Conservation (phyloP, 1,140 invertebrate species). For the Penaeus indicus region DNA sequence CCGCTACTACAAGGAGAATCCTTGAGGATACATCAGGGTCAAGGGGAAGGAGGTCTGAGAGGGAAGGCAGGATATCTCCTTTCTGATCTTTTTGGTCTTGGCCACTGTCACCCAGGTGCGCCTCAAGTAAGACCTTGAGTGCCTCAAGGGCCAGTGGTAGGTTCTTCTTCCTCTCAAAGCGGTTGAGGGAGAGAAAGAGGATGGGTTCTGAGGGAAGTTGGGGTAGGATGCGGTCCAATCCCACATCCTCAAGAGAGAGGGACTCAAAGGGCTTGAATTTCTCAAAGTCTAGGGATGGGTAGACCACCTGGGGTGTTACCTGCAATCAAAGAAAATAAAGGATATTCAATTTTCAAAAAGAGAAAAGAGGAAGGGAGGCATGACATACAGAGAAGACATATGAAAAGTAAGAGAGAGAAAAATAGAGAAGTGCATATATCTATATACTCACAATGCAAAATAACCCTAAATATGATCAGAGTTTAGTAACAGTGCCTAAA, state of each 20-base stretch:
- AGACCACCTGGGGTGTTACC: conserved; percentile 77
- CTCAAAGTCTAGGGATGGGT: conserved; percentile 92
- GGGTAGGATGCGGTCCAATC: not conserved
- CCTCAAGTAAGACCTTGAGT: conserved; percentile 77
- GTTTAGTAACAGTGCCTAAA: too few relatives aligned
- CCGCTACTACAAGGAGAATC: conserved; percentile 92
- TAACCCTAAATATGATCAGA: too few relatives aligned
- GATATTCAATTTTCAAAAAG: too few relatives aligned
- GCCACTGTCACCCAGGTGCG: too few relatives aligned
- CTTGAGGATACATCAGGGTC: conserved; percentile 23
- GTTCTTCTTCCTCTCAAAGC: conserved; percentile 98
- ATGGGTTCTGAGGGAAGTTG: conserved; percentile 8
- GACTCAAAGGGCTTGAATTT: conserved; percentile 75
- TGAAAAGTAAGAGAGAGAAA: too few relatives aligned
- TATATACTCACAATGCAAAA: too few relatives aligned
- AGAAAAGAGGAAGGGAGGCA: too few relatives aligned
- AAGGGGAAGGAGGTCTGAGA: not conserved
- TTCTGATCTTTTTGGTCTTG: not conserved
- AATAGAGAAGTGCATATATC: too few relatives aligned
- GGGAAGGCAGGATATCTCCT: too few relatives aligned
- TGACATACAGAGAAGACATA: too few relatives aligned
- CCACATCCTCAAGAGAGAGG: conserved; percentile 44
- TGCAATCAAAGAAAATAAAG: too few relatives aligned
- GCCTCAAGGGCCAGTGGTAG: conserved; percentile 86
- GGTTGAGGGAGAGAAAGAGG: conserved; percentile 91